Evolutionary conservation across 64 coral and sea anemone genomes (phyloP), one percentile per base, ranked within the genome.

Genomic region (Actinia equina): DNA sequence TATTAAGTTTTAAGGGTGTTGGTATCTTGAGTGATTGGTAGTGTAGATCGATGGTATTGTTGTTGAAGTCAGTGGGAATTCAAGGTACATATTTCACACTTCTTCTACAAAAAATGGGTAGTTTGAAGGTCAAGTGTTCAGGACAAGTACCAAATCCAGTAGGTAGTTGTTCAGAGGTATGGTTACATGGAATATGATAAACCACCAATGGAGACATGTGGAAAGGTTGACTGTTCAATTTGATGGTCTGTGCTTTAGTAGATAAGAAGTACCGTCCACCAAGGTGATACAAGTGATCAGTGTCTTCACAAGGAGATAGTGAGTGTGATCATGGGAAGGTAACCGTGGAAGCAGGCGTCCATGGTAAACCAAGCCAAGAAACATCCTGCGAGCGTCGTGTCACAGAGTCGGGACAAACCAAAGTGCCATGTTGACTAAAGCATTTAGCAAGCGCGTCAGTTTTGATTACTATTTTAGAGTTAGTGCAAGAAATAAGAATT

Each of bases 91-190:
- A 87, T 4, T 54, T 20, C 7, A 92, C 58, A 17, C 14, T 43
- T 25, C 87, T 20, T 8, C 17, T 44, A 8, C 23, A 51, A 6
- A 92, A 86, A 16, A 92, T 82, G 6, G 85, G 90, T 3, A 92
- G 78, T 7, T 22, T 63, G 85, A 92, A 53, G 8, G 52, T 62
- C 23, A 87, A 37, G 13, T 42, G 77, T 0, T 83, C 20, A 23
- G 90, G 90, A 57, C 90, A 92, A 18, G 37, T 86, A 51, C 89
- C 89, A 18, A 91, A 61, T 22, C 89, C 84, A 37, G 84, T 91
- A 59, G 84, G 52, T 60, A 30, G 44, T 77, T 12, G 16, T 22
- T 53, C 43, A 45, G 86, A 77, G 16, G 91, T 76, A 19, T 45
- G 42, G 10, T 92, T 60, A 37, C 91, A 92, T 6, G 91, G 91